Evolutionary conservation across 2,113 vertebrate genomes (phyloP).

Genomic region (Phylloscopus whistleri): DNA sequence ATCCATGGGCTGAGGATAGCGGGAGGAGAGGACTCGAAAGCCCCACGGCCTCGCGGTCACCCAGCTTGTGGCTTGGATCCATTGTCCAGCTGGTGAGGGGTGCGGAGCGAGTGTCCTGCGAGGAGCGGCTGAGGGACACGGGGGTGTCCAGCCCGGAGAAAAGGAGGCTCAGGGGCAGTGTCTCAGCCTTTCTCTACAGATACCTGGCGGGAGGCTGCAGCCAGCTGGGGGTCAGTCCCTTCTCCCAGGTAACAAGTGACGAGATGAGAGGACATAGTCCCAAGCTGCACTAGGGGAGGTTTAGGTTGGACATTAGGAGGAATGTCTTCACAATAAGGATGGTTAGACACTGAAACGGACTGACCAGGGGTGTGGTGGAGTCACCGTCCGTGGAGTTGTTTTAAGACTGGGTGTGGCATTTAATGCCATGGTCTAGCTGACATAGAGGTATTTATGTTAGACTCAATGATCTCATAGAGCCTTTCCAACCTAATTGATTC

Average conservation of each 20-base stretch:
- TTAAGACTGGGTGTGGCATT: neutral
- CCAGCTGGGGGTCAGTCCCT: too few relatives aligned
- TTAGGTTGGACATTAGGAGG: neutral
- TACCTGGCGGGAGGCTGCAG: neutral
- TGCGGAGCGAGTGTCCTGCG: rapidly evolving
- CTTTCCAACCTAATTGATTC: neutral
- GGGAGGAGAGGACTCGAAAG: rapidly evolving
- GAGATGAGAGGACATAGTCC: too few relatives aligned
- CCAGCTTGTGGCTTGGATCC: rapidly evolving
- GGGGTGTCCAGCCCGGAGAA: neutral
- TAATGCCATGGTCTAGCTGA: neutral
- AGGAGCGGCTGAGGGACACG: neutral
- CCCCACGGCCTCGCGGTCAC: rapidly evolving
- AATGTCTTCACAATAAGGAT: neutral
- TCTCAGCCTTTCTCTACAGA: neutral
- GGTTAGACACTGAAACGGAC: neutral
- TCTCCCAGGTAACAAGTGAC: neutral
- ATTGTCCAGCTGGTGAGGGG: neutral
- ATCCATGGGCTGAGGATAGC: rapidly evolving
- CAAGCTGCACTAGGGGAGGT: neutral
- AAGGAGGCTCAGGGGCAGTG: neutral
- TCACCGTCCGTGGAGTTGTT: neutral
- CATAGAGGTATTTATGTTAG: too few relatives aligned
- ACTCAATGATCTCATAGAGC: neutral
- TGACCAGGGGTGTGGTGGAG: neutral